phyloP scores from a whole-genome alignment of 2,888 invertebrate genomes.

The Orchesellides sinensis region DNA sequence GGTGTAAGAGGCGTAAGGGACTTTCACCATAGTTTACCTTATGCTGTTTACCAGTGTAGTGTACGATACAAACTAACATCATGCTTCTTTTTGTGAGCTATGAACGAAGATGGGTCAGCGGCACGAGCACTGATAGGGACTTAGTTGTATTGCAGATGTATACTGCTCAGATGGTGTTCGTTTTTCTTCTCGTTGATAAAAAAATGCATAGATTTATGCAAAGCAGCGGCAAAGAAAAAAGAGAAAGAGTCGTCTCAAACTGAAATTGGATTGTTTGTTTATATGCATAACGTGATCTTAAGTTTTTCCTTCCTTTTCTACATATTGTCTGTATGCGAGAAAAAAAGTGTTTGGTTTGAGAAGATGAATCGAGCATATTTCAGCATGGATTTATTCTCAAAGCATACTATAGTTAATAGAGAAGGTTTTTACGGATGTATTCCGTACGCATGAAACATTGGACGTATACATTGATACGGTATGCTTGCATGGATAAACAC shows the following conservation, averaged over 20 bases:
- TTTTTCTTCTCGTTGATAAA: background rate
- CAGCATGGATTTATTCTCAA: too few species aligned
- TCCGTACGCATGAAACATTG: too few species aligned
- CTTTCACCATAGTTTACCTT: background rate
- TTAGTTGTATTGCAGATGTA: slow-evolving; percentile 1
- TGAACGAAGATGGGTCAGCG: slow-evolving; percentile 6
- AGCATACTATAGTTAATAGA: too few species aligned
- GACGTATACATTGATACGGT: too few species aligned
- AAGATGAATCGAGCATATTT: too few species aligned
- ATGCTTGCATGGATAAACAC: too few species aligned
- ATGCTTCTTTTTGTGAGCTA: background rate
- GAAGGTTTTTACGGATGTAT: too few species aligned
- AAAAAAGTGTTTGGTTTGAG: background rate
- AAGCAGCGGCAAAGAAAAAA: background rate
- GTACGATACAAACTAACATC: background rate
- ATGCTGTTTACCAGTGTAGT: too few species aligned
- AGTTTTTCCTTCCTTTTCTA: background rate
- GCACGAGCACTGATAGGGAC: slow-evolving; percentile 6
- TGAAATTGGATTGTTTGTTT: slow-evolving; percentile 18
- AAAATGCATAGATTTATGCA: slow-evolving; percentile 20
- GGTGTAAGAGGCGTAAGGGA: slow-evolving; percentile 10
- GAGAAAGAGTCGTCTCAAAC: slow-evolving; percentile 3
- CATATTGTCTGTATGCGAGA: background rate
- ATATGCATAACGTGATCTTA: slow-evolving; percentile 18
- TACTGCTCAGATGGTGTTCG: background rate